Evolutionary conservation across 2,797 vertebrate genomes (phyloP).

Genomic region (Astyanax mexicanus): DNA sequence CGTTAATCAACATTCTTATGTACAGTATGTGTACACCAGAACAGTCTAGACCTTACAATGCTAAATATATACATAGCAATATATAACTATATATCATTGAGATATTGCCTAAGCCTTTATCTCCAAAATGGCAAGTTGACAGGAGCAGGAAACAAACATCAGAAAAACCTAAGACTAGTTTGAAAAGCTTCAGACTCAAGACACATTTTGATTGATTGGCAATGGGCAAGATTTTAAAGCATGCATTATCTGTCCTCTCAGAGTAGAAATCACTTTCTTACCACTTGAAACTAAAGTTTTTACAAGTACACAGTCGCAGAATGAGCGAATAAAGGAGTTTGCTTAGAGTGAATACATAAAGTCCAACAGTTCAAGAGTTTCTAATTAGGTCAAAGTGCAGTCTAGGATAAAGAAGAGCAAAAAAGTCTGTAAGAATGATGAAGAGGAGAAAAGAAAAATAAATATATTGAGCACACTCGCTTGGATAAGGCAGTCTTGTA

Average conservation of each 20-base stretch:
- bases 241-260: slow-evolving; percentile 1
- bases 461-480: background rate
- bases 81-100: no score
- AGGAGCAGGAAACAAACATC: no score
- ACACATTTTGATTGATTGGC: no score
- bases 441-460: slow-evolving; percentile 14
- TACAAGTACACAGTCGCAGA: slow-evolving; percentile 37
- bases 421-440: slow-evolving; percentile 33
- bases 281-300: slow-evolving; percentile 20
- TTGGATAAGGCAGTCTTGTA: slow-evolving; percentile 9
- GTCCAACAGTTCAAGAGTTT: slow-evolving; percentile 44
- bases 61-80: no score
- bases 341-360: slow-evolving; percentile 35
- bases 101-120: no score
- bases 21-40: no score
- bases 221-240: background rate
- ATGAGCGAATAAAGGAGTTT: slow-evolving; percentile 31
- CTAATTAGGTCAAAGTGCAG: slow-evolving; percentile 59
- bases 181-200: no score
- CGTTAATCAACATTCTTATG: no score
- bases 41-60: no score
- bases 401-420: slow-evolving; percentile 42
- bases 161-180: no score
- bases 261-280: background rate
- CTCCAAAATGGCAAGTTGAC: no score